Base-by-base conservation (phyloP, 2,797 vertebrate genomes). In the Coilia nasus region DNA sequence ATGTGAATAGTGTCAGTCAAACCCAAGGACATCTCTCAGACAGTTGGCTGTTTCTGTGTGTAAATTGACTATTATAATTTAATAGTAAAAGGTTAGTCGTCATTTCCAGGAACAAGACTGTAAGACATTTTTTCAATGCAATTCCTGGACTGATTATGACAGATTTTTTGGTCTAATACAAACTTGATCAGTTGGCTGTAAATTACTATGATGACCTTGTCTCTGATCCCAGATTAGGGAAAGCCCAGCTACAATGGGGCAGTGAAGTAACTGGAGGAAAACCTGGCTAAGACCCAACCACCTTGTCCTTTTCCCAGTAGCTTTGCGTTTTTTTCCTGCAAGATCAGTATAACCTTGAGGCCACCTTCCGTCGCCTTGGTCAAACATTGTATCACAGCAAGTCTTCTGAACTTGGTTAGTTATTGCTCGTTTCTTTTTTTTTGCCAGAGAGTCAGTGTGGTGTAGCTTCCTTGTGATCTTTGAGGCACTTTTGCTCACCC, bases 391-490 rank as follows among this genome's bases (percentile, higher is more conserved):
- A 86, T 67, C 88, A 81, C 71, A 54, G 75, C 89, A 89, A 87
- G 90, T 81, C 62, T 87, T 90, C 89, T 82, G 88, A 88, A 87
- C 90, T 89, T 91, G 87, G 91, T 95, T 95, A 94, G 93, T 92
- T 88, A 94, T 95, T 94, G 92, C 87, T 78, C 6, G 88, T 84
- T 28, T 89, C 87, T 78, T 67, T 25, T 62, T 62, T 54, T 54
- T 14, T 54, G 50, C 50, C 50, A 3, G 2, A 87, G 46, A 78
- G 67, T 85, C 83, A 83, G 75, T 86, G 57, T 88, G 21, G 83
- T 82, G 85, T 89, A 89, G 87, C 88, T 86, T 83, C 87, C 82
- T 82, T 90, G 85, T 93, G 92, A 93, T 92, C 91, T 87, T 54
- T 91, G 89, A 90, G 86, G 89, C 90, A 87, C 57, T 87, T 82